Evolutionary conservation across 2,888 invertebrate genomes (phyloP).

Genomic region (Tetragonula carbonaria): DNA sequence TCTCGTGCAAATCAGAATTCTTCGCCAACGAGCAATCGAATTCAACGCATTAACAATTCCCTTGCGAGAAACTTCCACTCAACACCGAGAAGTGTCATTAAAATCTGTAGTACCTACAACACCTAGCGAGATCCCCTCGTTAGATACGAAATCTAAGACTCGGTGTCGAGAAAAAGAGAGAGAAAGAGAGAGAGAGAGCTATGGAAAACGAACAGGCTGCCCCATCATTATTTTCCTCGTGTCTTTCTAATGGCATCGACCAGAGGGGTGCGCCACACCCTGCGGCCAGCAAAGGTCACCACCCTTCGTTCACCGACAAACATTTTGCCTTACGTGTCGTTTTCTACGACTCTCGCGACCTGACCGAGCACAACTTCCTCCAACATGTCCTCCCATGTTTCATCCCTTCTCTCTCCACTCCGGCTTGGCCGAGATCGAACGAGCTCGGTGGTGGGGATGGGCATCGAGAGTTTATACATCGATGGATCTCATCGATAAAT

Average conservation of each 20-base stretch:
- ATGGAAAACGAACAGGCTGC: slow-evolving; percentile 28
- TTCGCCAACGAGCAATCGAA: background rate
- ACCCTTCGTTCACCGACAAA: slow-evolving; percentile 28
- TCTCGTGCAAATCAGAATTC: background rate
- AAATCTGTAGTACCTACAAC: background rate
- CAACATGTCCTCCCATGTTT: background rate
- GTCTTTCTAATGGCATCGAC: slow-evolving; percentile 40
- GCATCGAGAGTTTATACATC: background rate
- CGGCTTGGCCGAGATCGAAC: background rate
- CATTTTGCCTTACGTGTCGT: slow-evolving; percentile 34
- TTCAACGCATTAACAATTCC: background rate
- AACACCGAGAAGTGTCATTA: background rate
- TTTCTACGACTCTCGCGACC: slow-evolving; percentile 24
- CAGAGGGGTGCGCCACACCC: background rate
- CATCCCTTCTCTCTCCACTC: background rate
- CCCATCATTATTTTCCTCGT: slow-evolving; percentile 38
- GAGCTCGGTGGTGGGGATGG: too few relatives aligned
- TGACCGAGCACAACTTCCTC: background rate
- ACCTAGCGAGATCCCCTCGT: background rate
- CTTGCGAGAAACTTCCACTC: background rate
- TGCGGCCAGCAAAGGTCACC: slow-evolving; percentile 20
- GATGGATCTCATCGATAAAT: slow-evolving; percentile 47
- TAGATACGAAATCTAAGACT: slow-evolving; percentile 2
- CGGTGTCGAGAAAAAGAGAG: background rate
- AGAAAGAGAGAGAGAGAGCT: background rate